Evolutionary conservation across 37 sponge, comb jelly and placozoan species (phyloP).

Genomic region (Halisarca cf. caerulea): DNA sequence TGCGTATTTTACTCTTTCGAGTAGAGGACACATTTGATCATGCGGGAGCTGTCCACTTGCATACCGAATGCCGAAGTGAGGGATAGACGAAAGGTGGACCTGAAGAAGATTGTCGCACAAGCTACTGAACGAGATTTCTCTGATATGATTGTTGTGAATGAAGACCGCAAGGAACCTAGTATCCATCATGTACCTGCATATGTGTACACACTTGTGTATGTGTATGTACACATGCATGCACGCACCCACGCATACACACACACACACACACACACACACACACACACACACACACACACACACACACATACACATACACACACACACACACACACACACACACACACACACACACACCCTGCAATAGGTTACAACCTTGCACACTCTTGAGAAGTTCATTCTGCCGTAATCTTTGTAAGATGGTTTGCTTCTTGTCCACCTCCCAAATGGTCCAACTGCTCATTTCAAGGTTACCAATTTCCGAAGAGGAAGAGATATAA

Average conservation of each 20-base stretch:
- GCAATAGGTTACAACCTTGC: too few species aligned
- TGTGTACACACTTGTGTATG: background rate
- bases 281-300: constrained; percentile 12
- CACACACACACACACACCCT: too few species aligned
- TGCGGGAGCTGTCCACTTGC: constrained; percentile 73
- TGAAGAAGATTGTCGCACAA: constrained; percentile 82
- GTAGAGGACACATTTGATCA: constrained; percentile 67
- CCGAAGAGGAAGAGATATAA: constrained; percentile 75
- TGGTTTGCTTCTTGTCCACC: constrained; percentile 83
- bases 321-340: too few species aligned
- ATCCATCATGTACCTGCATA: constrained; percentile 32
- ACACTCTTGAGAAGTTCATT: too few species aligned
- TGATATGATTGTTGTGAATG: constrained; percentile 86
- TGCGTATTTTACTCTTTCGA: background rate
- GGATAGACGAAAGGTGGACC: constrained; percentile 58
- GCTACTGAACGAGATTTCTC: constrained; percentile 72
- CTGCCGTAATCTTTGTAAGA: constrained; percentile 30
- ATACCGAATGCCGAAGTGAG: constrained; percentile 89
- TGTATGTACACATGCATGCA: background rate
- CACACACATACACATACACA: background rate
- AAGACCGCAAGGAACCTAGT: constrained; percentile 94
- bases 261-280: background rate
- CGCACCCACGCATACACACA: background rate
- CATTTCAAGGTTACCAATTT: constrained; percentile 90
- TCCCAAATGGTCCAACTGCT: constrained; percentile 97